Percentiles rank a stretch among this genome's conserved stretches.
Evolutionary conservation across 2,797 vertebrate genomes (phyloP).

Genomic region (Rhabdomys pumilio): DNA sequence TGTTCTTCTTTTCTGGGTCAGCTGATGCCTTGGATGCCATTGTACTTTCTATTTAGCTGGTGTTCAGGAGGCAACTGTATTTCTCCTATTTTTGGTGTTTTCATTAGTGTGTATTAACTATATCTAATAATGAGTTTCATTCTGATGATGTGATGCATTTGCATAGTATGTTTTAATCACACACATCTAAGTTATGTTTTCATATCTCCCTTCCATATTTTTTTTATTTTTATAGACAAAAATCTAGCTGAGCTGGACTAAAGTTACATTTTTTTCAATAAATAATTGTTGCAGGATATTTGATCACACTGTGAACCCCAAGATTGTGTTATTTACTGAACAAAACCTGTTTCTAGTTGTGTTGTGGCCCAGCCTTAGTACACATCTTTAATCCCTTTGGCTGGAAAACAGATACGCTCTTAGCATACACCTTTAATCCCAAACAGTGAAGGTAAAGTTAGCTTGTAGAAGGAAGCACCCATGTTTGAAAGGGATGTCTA

Average conservation of each 20-base stretch:
- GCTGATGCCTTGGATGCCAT: conserved; percentile 10
- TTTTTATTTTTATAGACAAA: conserved; percentile 34
- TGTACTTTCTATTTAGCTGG: not conserved
- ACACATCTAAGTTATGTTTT: not conserved
- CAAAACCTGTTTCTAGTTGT: not conserved
- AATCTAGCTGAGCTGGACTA: conserved; percentile 8
- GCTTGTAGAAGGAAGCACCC: not conserved
- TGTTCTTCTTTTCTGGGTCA: not conserved
- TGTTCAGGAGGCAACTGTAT: not conserved
- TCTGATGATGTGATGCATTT: not conserved
- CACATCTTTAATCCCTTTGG: not conserved
- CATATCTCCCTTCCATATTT: not conserved
- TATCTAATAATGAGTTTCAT: not conserved
- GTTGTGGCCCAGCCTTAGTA: not conserved
- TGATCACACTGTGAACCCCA: not conserved
- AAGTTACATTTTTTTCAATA: conserved; percentile 52
- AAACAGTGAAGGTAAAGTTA: not conserved
- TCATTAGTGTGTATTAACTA: not conserved
- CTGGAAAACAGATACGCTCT: not conserved
- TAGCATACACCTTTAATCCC: not conserved
- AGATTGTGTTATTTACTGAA: not conserved
- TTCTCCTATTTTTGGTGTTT: conserved; percentile 8
- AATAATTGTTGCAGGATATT: not conserved
- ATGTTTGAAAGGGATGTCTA: not conserved
- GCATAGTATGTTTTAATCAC: not conserved